Base-by-base conservation (phyloP, 2,888 invertebrate species). In the Oligia strigilis region DNA sequence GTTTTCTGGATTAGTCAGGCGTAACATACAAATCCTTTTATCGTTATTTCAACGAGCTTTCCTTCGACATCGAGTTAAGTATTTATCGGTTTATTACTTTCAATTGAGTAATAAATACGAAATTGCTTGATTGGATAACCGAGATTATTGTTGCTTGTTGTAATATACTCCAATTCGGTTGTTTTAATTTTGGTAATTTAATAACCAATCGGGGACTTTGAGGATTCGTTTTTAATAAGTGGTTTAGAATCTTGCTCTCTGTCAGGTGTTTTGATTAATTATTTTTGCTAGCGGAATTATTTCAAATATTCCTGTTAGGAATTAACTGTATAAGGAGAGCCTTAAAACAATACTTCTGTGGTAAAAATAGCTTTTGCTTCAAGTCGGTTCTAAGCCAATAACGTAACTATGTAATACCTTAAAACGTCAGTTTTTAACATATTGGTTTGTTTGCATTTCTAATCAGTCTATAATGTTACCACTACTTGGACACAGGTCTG, bases 41-140 rank as follows among this genome's bases (percentile, higher is more conserved):
- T 49, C 40, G 4, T 58, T 58, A 67, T 36, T 64, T n/a, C 23
- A 58, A 36, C 46, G 40, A 58, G 5, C 4, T 62, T 13, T 43
- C 55, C 8, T 23, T 40, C 4, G 23, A 9, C 23, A 23, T 36
- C 13, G 0, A 49, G 11, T 29, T 29, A 29, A 70, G 36, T 77
- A 82, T 75, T 64, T 29, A 55, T 19, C 11, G 52, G 5, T 55
- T 23, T 46, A 79, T 52, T 43, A 58, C 49, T 70, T 73, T 40
- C 64, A 17, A 40, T 62, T 52, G 2, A 64, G 1, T 29, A 40
- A 71, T 66, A 40, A 58, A 79, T 43, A 67, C 55, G 2, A 71
- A 36, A 74, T 49, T 62, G 13, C 29, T 29, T 36, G 19, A 74
- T 66, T 74, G 60, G 80, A 62, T 84, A 67, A 64, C 65, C 23